Evolutionary conservation across 2,113 vertebrate species (phyloP).

Genomic region (Atrichornis clamosus): DNA sequence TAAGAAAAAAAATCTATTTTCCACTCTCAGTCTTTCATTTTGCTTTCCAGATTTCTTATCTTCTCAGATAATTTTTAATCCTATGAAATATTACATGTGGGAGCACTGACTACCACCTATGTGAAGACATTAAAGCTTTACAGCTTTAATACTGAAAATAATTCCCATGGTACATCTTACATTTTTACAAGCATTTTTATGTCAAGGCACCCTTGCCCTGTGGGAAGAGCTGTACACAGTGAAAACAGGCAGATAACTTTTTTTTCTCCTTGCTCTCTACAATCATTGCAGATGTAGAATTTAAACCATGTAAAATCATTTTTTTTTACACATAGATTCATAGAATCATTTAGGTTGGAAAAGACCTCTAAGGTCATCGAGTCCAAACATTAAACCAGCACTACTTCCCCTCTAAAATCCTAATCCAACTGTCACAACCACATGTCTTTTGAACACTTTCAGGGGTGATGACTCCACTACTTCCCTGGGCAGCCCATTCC

Average conservation of each 20-base stretch:
- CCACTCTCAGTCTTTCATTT: background rate
- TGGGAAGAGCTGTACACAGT: background rate
- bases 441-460: background rate
- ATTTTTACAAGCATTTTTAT: background rate
- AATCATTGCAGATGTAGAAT: background rate
- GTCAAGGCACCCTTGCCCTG: background rate
- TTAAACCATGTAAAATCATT: background rate
- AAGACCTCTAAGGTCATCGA: background rate
- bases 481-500: background rate
- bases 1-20: background rate
- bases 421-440: background rate
- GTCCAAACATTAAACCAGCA: background rate
- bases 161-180: background rate
- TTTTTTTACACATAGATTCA: background rate
- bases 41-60: background rate
- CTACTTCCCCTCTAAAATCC: background rate
- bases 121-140: background rate
- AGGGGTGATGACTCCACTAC: background rate
- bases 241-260: background rate
- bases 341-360: background rate
- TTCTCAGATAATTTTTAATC: background rate
- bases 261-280: background rate
- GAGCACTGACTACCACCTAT: background rate
- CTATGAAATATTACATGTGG: background rate
- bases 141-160: background rate